Evolutionary conservation across 2,888 invertebrate species (phyloP).

Genomic region (Tetheella fluctuosa): DNA sequence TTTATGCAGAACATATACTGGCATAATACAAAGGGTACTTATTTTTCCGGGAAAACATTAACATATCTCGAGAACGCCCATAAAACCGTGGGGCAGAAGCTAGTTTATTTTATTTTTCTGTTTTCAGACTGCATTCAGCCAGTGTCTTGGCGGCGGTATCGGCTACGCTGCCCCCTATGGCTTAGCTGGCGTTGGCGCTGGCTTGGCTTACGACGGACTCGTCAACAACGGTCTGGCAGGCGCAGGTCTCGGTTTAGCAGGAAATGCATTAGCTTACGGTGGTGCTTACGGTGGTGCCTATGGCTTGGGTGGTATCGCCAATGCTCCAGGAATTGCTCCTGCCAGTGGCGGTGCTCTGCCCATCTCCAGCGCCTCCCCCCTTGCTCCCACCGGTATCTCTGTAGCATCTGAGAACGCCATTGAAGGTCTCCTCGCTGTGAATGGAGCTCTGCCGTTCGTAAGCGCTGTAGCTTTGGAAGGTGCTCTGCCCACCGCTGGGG

Average conservation of each 20-base stretch:
- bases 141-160: background rate
- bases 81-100: too few relatives aligned
- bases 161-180: conserved; percentile 8
- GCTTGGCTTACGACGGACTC: conserved; percentile 6
- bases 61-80: too few relatives aligned
- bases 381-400: too few relatives aligned
- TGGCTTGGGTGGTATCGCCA: background rate
- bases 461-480: too few relatives aligned
- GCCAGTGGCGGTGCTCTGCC: conserved; percentile 20
- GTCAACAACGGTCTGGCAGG: background rate
- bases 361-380: background rate
- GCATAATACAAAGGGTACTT: too few relatives aligned
- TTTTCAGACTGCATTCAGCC: conserved; percentile 13
- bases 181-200: background rate
- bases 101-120: background rate
- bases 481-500: too few relatives aligned
- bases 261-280: background rate
- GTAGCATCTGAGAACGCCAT: too few relatives aligned
- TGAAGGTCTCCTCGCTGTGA: conserved; percentile 16
- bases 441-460: background rate
- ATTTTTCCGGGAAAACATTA: background rate
- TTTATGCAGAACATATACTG: too few relatives aligned
- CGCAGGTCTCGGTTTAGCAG: conserved; percentile 3
- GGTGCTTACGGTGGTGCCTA: background rate
- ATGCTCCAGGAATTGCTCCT: conserved; percentile 8